A percentile compares a stretch with the other conserved stretches of the same genome.
These are phyloP conservation scores for Tachina lurida DNA, from an alignment of 2,888 invertebrate species.

Conservation along the genomic window DNA sequence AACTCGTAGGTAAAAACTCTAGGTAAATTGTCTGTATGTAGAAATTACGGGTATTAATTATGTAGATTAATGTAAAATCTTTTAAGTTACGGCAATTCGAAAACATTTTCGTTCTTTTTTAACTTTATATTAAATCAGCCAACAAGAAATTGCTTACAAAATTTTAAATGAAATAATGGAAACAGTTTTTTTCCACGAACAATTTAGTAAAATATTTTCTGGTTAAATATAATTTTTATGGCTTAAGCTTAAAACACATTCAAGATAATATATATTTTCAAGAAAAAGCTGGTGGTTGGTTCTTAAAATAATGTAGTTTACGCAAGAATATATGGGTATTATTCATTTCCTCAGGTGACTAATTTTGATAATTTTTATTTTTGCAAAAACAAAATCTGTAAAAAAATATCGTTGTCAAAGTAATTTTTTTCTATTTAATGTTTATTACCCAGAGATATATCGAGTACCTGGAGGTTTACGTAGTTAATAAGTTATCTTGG, in stretches of 20 bases:
- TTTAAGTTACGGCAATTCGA: too few relatives aligned
- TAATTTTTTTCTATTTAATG: slow-evolving; percentile 8
- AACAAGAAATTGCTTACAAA: not conserved
- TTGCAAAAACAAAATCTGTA: slow-evolving; percentile 14
- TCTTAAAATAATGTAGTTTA: not conserved
- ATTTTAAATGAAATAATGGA: not conserved
- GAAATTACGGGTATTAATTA: too few relatives aligned
- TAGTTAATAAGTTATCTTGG: not conserved
- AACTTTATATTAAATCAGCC: not conserved
- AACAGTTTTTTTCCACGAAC: not conserved
- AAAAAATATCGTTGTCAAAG: slow-evolving; percentile 26
- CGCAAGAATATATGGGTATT: not conserved
- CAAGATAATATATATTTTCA: too few relatives aligned
- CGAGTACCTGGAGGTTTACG: not conserved
- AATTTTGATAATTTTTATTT: not conserved
- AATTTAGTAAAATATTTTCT: not conserved
- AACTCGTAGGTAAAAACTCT: too few relatives aligned
- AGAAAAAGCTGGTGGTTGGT: not conserved
- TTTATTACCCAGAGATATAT: not conserved
- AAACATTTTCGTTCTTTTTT: too few relatives aligned
- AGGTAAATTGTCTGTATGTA: too few relatives aligned
- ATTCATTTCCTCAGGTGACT: not conserved
- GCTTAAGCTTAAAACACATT: not conserved
- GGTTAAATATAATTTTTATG: not conserved
- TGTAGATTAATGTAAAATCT: too few relatives aligned